Conservation (phyloP, 1,140 invertebrate genomes). For the Piezodorus guildinii region DNA sequence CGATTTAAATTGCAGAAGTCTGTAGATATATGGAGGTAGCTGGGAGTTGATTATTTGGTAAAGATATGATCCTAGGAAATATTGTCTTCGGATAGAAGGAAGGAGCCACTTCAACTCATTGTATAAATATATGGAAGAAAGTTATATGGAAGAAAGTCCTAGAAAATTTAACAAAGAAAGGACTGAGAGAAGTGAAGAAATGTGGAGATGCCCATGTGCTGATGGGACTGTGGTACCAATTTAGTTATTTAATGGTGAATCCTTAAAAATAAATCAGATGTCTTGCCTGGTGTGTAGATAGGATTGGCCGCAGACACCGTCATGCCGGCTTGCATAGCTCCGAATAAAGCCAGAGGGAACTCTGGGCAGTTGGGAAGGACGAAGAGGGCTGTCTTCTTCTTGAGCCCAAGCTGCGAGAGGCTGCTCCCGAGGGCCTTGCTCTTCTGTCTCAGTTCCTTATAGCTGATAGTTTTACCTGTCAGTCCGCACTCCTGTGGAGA, state of each 20-base stretch:
- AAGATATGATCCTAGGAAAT: too few relatives aligned
- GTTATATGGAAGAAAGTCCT: background rate
- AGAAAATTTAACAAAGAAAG: background rate
- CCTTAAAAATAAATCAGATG: background rate
- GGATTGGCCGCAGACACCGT: background rate
- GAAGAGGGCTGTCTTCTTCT: background rate
- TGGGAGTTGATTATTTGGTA: too few relatives aligned
- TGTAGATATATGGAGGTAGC: too few relatives aligned
- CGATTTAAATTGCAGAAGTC: too few relatives aligned
- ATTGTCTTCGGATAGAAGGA: too few relatives aligned
- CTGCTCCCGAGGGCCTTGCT: background rate
- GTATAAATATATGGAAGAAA: too few relatives aligned
- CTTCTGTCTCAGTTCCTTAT: background rate
- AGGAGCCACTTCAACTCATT: too few relatives aligned
- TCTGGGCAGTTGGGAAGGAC: background rate
- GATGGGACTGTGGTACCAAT: too few relatives aligned
- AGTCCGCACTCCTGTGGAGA: background rate
- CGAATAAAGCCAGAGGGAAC: background rate
- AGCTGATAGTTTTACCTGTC: background rate
- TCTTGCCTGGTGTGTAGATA: background rate
- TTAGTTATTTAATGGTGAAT: background rate
- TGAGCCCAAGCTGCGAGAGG: background rate
- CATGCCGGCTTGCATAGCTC: background rate
- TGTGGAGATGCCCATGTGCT: too few relatives aligned
- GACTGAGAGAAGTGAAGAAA: too few relatives aligned